Conservation (phyloP, 2,113 vertebrate species). For the Chaetodon auriga region DNA sequence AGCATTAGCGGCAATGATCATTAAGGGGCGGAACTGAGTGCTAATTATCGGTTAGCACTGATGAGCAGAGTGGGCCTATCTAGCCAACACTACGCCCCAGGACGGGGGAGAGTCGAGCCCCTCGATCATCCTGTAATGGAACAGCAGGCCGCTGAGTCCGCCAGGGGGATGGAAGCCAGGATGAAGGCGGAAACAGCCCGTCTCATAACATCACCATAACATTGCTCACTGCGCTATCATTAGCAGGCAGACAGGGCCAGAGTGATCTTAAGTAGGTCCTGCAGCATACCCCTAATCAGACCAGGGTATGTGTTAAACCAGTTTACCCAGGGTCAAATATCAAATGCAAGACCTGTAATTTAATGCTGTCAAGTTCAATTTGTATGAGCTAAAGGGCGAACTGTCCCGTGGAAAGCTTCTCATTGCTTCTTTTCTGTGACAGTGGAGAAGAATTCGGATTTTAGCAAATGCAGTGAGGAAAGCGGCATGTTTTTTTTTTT, state of each 20-base stretch:
- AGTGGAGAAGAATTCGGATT: neutral
- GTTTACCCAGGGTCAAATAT: conserved; percentile 51
- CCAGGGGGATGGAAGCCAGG: conserved; percentile 56
- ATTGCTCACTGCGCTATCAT: conserved; percentile 62
- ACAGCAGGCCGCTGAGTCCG: conserved; percentile 60
- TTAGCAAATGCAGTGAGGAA: neutral
- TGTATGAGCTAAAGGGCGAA: conserved; percentile 40
- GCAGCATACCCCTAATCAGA: conserved; percentile 40
- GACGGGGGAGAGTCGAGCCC: conserved; percentile 58
- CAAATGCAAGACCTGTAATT: conserved; percentile 42
- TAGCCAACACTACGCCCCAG: conserved; percentile 60
- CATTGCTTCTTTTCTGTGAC: neutral
- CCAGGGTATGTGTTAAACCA: conserved; percentile 27
- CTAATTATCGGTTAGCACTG: conserved; percentile 80
- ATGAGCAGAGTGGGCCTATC: conserved; percentile 79
- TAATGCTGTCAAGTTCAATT: conserved; percentile 46
- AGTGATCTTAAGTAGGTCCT: conserved; percentile 59
- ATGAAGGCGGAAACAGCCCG: conserved; percentile 52
- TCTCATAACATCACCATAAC: conserved; percentile 60
- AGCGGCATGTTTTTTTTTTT: neutral
- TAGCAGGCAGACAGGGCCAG: conserved; percentile 52
- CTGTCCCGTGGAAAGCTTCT: conserved; percentile 9
- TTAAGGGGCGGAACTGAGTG: conserved; percentile 82
- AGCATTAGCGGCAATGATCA: conserved; percentile 82
- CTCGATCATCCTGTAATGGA: conserved; percentile 79